Evolutionary conservation across 2,888 invertebrate species (phyloP).

Genomic region (Luperina testacea): DNA sequence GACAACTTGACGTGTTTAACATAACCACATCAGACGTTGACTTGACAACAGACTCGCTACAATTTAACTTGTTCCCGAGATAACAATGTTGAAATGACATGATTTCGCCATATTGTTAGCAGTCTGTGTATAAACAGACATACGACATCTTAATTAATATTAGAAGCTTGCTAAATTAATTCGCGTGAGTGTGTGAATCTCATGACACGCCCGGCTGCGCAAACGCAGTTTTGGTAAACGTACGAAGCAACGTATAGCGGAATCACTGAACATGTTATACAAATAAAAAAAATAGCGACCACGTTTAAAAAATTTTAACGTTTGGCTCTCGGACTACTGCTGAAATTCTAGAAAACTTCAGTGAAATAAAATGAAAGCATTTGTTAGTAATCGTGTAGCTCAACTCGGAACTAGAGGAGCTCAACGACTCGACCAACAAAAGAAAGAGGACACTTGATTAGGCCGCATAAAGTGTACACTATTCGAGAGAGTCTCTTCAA

Average conservation of each 20-base stretch:
- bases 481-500: background rate
- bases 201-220: constrained; percentile 13
- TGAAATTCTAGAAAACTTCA: background rate
- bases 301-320: background rate
- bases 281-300: background rate
- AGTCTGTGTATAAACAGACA: constrained; percentile 5
- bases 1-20: constrained; percentile 36
- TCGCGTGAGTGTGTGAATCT: constrained; percentile 41
- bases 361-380: background rate
- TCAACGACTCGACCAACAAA: background rate
- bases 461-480: background rate
- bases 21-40: constrained; percentile 19
- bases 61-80: constrained; percentile 18
- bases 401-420: background rate
- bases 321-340: background rate
- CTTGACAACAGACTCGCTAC: constrained; percentile 33
- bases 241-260: background rate
- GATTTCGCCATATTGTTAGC: constrained; percentile 36
- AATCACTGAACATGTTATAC: background rate
- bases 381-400: background rate
- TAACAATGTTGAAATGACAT: constrained; percentile 35
- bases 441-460: background rate
- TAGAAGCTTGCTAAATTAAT: constrained; percentile 31
- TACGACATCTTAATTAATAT: constrained; percentile 42
- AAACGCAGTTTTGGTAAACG: constrained; percentile 23